Base-by-base conservation (phyloP, 2,888 invertebrate genomes). In the Ochropleura leucogaster region DNA sequence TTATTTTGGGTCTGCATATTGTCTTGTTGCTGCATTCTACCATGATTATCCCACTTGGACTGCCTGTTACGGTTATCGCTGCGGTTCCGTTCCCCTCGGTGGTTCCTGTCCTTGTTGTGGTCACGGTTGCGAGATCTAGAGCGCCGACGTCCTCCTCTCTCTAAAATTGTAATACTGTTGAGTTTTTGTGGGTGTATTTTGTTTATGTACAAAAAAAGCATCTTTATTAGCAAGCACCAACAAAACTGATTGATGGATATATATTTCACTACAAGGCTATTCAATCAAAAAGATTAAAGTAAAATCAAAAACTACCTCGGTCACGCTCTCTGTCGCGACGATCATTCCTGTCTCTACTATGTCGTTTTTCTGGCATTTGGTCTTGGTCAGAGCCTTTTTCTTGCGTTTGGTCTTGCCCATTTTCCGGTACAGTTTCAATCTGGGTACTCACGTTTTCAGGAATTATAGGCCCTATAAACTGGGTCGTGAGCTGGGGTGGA, bases 31-130 rank as follows among this genome's bases (percentile, higher is more conserved):
- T 75, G 81, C 20, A 47, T 67, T 60, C 73, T 85, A 8, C 82
- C 78, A 65, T 72, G 53, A 18, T 65, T 82, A 10, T 85, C 88
- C 94, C 93, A 93, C 62, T 93, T 92, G 0, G 89, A 65, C 0
- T 77, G 84, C 18, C 90, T 86, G 0, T 92, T 89, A 0, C 89
- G 85, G 6, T 89, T 81, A 40, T 84, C 77, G 7, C 72, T 84
- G 40, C 89, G 87, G 65, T 79, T 83, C 46, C 87, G 85, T 4
- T 88, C 86, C 7, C 68, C 73, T 12, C 84, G 71, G 64, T 80
- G 81, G 47, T 71, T 74, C 18, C 66, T 69, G 12, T 84, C 79
- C 46, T 79, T 87, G 16, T 84, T 51, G 55, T 57, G 7, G 3
- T 74, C 68, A 16, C 80, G 86, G n/a, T 87, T 87, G 18, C 83